Base-by-base conservation (phyloP, 2,113 vertebrate genomes). In the Pachycephala philippinensis region DNA sequence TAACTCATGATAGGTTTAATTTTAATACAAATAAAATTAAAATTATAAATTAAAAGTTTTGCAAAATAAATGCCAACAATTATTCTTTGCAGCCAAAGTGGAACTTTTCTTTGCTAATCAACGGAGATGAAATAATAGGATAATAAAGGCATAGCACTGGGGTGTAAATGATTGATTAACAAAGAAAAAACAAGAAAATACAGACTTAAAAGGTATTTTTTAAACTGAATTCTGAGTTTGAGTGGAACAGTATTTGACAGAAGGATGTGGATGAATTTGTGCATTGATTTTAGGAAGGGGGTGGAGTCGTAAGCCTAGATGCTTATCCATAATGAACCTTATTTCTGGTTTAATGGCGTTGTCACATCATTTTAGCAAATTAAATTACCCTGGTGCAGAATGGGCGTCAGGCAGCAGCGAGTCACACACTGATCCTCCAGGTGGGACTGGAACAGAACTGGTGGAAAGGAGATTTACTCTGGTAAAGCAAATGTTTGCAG, bases 41-140 rank as follows among this genome's bases (percentile, higher is more conserved):
- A 94, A 50, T 59, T 52, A 5, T 42, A 18, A 50, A 71, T 94
- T 61, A 65, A 37, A 70, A 90, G n/a, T 85, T 95, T 94, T 72
- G 18, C 11, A 5, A 68, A 66, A 45, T 87, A 77, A 33, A 39
- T 59, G 27, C 17, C 30, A 75, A 50, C 16, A 74, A 45, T 60
- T 84, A 35, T 42, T 93, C 22, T 65, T 74, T 78, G 10, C 15
- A 85, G 31, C 14, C 44, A 39, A 81, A 91, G 15, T 75, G 31
- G 20, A 92, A 95, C 23, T 96, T 96, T 90, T 39, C 80, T 84
- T 80, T 79, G 30, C 7, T 93, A 86, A 63, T 93, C 60, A 70
- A 28, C 83, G 35, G 47, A 89, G 85, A 39, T 57, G 47, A 95
- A 96, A 59, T 93, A 90, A 94, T 82, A 7, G 42, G 42, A 90